These are phyloP conservation scores for Mesoligia furuncula DNA, from an alignment of 2,888 invertebrate genomes.

Conservation along the genomic window DNA sequence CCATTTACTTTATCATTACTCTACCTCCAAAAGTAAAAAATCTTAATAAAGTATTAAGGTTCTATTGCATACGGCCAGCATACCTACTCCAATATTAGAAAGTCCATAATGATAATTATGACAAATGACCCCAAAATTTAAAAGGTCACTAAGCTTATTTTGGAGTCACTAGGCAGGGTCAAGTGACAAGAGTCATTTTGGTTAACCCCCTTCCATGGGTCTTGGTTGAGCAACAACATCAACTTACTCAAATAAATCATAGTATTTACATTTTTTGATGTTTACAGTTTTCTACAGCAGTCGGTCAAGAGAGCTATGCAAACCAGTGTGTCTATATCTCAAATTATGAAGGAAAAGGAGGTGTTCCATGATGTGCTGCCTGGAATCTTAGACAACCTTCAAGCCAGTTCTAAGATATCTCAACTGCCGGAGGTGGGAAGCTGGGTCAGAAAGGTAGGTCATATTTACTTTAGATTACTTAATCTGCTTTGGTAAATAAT, in stretches of 20 bases:
- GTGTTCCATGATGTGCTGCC: constrained; percentile 81
- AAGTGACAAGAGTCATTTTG: background rate
- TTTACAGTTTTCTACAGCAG: constrained; percentile 52
- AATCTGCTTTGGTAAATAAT: background rate
- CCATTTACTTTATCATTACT: background rate
- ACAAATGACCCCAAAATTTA: background rate
- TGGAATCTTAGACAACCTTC: constrained; percentile 75
- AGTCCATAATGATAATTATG: background rate
- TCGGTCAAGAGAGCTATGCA: constrained; percentile 64
- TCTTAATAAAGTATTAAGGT: background rate
- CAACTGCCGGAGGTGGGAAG: constrained; percentile 78
- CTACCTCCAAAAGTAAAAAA: background rate
- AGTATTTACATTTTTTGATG: constrained; percentile 10
- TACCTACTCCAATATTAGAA: constrained; percentile 26
- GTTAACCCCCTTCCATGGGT: background rate
- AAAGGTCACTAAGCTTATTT: constrained; percentile 46
- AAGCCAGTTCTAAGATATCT: constrained; percentile 73
- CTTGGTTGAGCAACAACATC: constrained; percentile 27
- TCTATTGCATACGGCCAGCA: no score
- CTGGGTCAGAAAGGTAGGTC: constrained; percentile 80
- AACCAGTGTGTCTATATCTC: constrained; percentile 77
- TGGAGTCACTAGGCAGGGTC: background rate
- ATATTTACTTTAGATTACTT: background rate
- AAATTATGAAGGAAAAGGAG: constrained; percentile 78
- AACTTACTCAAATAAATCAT: constrained; percentile 11